Percentiles rank a stretch among this genome's conserved stretches.
Evolutionary conservation across 1,140 invertebrate species (phyloP).

Genomic region (Penaeus vannamei): DNA sequence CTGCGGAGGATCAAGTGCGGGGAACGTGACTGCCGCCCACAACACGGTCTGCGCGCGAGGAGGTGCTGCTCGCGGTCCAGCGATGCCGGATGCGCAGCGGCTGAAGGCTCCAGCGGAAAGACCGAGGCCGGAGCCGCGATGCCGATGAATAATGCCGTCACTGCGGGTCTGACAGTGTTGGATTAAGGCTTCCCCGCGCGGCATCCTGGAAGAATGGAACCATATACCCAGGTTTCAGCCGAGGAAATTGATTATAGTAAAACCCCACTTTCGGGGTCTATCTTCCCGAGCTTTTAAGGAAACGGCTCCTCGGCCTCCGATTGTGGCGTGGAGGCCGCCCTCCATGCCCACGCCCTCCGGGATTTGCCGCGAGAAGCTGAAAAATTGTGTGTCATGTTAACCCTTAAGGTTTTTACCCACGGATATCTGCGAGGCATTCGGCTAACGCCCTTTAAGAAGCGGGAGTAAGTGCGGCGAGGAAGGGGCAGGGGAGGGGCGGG

Average conservation of each 20-base stretch:
- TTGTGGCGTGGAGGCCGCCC: background rate
- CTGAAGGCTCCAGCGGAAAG: too few relatives aligned
- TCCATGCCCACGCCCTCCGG: constrained; percentile 21
- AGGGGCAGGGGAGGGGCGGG: background rate
- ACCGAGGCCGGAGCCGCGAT: too few relatives aligned
- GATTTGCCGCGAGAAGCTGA: constrained; percentile 54
- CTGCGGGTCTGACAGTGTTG: too few relatives aligned
- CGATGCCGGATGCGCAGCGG: too few relatives aligned
- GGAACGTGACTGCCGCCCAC: too few relatives aligned
- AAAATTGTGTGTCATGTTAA: constrained; percentile 58
- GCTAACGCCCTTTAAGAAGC: background rate
- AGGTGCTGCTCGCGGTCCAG: too few relatives aligned
- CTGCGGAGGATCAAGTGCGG: too few relatives aligned
- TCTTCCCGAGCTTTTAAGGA: background rate
- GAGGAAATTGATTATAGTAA: constrained; percentile 49
- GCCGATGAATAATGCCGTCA: too few relatives aligned
- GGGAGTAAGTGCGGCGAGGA: background rate
- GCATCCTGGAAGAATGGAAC: background rate
- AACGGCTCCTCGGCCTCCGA: background rate
- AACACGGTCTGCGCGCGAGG: too few relatives aligned
- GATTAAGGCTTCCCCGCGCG: too few relatives aligned
- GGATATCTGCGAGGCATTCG: constrained; percentile 8
- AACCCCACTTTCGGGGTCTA: constrained; percentile 24
- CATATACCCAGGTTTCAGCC: background rate
- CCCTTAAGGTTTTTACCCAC: constrained; percentile 46